Base-by-base conservation (phyloP, 2,888 invertebrate genomes). In the Frankliniella intonsa region DNA sequence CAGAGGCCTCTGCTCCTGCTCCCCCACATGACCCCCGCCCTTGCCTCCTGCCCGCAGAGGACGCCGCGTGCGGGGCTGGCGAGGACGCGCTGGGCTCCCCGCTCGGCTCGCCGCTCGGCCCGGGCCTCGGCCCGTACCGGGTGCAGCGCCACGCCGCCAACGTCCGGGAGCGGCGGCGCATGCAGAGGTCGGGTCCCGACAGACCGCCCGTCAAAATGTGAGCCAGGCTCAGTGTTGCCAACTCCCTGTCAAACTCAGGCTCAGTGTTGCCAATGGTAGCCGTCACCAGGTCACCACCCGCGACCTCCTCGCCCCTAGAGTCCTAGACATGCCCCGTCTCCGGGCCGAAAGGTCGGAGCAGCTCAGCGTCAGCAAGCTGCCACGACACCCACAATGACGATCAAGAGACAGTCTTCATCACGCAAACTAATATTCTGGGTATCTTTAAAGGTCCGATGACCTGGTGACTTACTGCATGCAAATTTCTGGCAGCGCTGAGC, bases 101-200 rank as follows among this genome's bases (percentile, higher is more conserved):
- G 22, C n/a, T 76, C 22, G 69, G 69, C 69, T 22, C 69, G 22
- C 62, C 62, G 7, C 19, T 62, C 17, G 50, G 22, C 69, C 79
- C 55, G 27, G 81, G 76, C 62, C 82, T 81, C 81, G 83, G 84
- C 25, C 84, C 85, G 81, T 97, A 96, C 89, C 92, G 96, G 86
- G 94, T 96, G 84, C 97, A 97, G 88, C 91, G 97, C 84, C 96
- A 96, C 85, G 96, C 98, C 3, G 97, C 98, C 83, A 98, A 98
- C 89, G 96, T 98, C 85, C 92, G 99, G 85, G 99, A 99, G 90
- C 91, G 98, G 88, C 96, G 97, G 91, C 93, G 98, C 88, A 98
- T 99, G 98, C 94, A 98, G 93, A 97, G 97, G 94, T 96, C 94
- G 38, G 82, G 81, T 50, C 83, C 83, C 83, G 85, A 85, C 83